These are phyloP conservation scores for Brachyrhaphis roseni DNA, from an alignment of 2,797 vertebrate genomes.

Conservation along the genomic window DNA sequence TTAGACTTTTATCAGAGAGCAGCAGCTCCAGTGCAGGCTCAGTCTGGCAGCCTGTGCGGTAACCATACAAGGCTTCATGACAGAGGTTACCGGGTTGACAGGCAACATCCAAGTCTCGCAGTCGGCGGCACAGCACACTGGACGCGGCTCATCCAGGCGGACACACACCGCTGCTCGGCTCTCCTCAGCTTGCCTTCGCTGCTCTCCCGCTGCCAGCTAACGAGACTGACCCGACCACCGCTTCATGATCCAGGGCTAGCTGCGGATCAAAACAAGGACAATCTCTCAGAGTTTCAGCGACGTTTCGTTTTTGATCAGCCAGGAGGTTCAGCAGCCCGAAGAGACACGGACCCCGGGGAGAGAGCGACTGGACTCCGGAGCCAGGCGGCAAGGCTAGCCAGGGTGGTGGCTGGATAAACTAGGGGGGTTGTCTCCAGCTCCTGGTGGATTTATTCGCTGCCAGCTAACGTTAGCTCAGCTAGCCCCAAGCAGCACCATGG, in stretches of 20 bases:
- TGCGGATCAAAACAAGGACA: conserved; percentile 75
- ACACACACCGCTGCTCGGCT: conserved; percentile 34
- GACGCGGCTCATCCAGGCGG: conserved; percentile 39
- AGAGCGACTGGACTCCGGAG: conserved; percentile 55
- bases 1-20: conserved; percentile 63
- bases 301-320: conserved; percentile 30
- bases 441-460: conserved; percentile 77
- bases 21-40: conserved; percentile 65
- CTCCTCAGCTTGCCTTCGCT: conserved; percentile 54
- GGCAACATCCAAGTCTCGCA: conserved; percentile 44
- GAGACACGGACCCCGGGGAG: conserved; percentile 52
- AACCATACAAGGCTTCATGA: conserved; percentile 74
- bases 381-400: conserved; percentile 54
- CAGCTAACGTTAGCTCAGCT: conserved; percentile 72
- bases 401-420: conserved; percentile 71
- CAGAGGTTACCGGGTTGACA: conserved; percentile 69
- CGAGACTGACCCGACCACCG: conserved; percentile 52
- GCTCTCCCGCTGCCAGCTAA: conserved; percentile 57
- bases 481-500: conserved; percentile 83
- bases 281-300: conserved; percentile 56
- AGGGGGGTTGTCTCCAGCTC: conserved; percentile 76
- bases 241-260: conserved; percentile 58
- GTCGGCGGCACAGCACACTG: conserved; percentile 42
- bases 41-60: conserved; percentile 59
- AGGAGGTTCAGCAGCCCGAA: conserved; percentile 42